Evolutionary conservation across 2,113 vertebrate genomes (phyloP).

Genomic region (Cricetomys ansorgei): DNA sequence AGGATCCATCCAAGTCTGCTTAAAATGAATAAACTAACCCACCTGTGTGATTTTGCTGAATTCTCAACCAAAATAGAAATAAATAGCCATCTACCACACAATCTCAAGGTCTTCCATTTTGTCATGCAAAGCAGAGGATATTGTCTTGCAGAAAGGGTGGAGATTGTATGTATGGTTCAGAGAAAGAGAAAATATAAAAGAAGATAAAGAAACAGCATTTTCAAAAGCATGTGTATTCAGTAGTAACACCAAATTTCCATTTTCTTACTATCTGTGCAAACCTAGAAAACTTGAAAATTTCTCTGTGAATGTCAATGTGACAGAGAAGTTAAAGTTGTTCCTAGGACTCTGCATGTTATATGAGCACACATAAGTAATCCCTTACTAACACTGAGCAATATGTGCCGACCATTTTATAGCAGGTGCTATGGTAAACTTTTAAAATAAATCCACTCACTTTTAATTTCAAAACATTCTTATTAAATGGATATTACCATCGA

Average conservation of each 20-base stretch:
- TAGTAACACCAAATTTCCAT: background rate
- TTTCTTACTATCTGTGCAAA: background rate
- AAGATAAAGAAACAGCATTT: background rate
- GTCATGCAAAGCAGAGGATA: background rate
- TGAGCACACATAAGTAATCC: background rate
- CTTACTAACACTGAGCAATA: too few species aligned
- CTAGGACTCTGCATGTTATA: background rate
- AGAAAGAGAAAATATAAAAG: background rate
- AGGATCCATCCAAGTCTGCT: slow-evolving; percentile 12
- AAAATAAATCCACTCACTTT: background rate
- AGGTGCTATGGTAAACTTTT: background rate
- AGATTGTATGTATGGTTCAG: background rate
- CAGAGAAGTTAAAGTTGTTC: background rate
- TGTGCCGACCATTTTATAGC: background rate
- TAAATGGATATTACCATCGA: background rate
- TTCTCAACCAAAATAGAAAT: background rate
- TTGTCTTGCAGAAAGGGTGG: background rate
- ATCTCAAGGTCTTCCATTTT: background rate
- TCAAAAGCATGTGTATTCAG: background rate
- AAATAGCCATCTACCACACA: background rate
- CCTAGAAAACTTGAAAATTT: background rate
- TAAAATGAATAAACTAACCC: slow-evolving; percentile 16
- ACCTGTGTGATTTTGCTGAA: background rate
- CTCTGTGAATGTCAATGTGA: background rate
- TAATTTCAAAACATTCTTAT: background rate